Conservation (phyloP, 2,113 vertebrate genomes). For the Atrichornis clamosus region DNA sequence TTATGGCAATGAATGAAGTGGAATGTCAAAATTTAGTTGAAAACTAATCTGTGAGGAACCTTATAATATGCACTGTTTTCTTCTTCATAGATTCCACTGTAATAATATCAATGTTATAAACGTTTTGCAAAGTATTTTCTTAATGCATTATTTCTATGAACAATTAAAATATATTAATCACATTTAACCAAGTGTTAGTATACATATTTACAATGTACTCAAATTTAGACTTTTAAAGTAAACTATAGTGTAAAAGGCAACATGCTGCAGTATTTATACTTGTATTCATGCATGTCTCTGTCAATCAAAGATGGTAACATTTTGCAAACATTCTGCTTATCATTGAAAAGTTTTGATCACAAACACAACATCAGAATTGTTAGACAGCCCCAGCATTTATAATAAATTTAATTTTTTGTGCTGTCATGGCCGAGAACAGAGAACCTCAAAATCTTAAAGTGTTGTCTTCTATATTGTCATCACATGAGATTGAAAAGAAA, state of each 20-base stretch:
- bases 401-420: neutral
- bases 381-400: neutral
- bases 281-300: neutral
- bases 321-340: neutral
- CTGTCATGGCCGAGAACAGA: neutral
- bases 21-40: neutral
- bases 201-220: neutral
- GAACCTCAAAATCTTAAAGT: neutral
- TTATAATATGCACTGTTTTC: neutral
- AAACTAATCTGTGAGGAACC: neutral
- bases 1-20: neutral
- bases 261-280: neutral
- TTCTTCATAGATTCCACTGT: neutral
- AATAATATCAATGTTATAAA: neutral
- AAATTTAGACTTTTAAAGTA: neutral
- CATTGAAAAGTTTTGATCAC: neutral
- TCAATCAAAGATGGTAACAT: neutral
- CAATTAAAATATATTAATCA: neutral
- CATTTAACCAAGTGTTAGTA: neutral
- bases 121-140: neutral
- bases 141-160: neutral
- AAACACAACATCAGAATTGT: neutral
- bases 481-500: neutral
- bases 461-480: neutral
- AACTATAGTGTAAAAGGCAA: neutral